Conservation (phyloP, 2,113 vertebrate genomes). For the Calypte anna region DNA sequence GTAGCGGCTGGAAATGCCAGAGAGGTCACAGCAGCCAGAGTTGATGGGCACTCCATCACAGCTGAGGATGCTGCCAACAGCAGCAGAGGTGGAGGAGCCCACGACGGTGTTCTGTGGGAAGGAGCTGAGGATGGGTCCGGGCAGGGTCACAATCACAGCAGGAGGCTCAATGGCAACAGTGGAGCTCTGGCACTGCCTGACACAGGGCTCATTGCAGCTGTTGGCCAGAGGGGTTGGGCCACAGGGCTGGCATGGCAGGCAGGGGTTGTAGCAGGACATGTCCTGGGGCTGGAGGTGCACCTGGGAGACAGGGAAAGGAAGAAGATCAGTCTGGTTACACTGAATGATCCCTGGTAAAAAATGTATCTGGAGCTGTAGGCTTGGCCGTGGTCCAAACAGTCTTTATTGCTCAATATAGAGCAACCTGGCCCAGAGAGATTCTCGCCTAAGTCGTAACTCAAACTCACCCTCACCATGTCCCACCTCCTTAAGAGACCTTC, state of each 20-base stretch:
- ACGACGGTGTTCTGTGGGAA: no score
- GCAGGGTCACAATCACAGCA: no score
- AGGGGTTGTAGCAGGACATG: background rate
- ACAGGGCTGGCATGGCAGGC: background rate
- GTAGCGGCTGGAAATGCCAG: no score
- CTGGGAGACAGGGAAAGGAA: background rate
- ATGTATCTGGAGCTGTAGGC: fast-evolving
- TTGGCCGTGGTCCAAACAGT: fast-evolving
- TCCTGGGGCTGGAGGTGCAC: background rate
- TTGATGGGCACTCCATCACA: no score
- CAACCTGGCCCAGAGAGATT: background rate
- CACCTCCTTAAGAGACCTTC: background rate
- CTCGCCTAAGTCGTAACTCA: fast-evolving
- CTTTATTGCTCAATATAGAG: no score
- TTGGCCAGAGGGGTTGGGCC: background rate
- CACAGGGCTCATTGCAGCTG: background rate
- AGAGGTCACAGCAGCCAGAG: no score
- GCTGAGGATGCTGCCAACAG: no score
- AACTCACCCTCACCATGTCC: fast-evolving
- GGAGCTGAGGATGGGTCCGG: no score
- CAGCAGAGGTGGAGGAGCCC: no score
- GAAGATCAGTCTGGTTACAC: background rate
- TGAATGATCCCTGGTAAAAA: no score
- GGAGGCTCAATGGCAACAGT: no score
- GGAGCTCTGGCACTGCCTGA: no score